Base-by-base conservation (phyloP, 1,140 invertebrate genomes). In the Caenorhabditis brenneri region DNA sequence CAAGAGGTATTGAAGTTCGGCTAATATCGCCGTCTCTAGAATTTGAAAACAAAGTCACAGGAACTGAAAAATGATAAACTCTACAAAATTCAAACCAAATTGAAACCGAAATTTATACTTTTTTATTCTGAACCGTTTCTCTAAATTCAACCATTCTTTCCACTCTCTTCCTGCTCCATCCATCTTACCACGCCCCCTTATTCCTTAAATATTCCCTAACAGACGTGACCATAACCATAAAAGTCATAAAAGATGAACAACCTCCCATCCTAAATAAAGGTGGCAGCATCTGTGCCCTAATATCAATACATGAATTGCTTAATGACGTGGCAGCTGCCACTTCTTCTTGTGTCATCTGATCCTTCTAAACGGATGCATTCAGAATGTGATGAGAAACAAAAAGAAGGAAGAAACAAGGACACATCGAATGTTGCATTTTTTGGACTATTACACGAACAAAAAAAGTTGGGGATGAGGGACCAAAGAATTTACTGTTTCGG, bases 361-460 rank as follows among this genome's bases (percentile, higher is more conserved):
- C 65, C 22, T 74, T 42, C n/a, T 74, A 74, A 74, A 74, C 65
- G 65, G 65, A 74, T 74, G 65, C 65, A 74, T 74, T 74, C 65
- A 74, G 36, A 42, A 74, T 74, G 65, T 74, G 65, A 74, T 74
- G 65, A 74, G 65, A 65, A 27, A 16, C 7, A 65, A 4, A 10
- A 42, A 74, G 65, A 19, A 74, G 42, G 33, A 42, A n/a, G 31
- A 51, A 58, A 58, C 24, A 74, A 74, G 65, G 33, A 46, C 36
- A 74, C 53, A 27, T n/a, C 16, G 19, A 65, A 65, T 65, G 58
- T 65, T 65, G 58, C 58, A 31, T 33, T 65, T 33, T 33, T 33
- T 33, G 12, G 29, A 19, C 7, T 16, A 10, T 33, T 65, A 16
- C 19, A 2, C 7, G 31, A 0, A 27, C 16, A n/a, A 15, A 22